Conservation (phyloP, 2,888 invertebrate species). For the Aelia acuminata region DNA sequence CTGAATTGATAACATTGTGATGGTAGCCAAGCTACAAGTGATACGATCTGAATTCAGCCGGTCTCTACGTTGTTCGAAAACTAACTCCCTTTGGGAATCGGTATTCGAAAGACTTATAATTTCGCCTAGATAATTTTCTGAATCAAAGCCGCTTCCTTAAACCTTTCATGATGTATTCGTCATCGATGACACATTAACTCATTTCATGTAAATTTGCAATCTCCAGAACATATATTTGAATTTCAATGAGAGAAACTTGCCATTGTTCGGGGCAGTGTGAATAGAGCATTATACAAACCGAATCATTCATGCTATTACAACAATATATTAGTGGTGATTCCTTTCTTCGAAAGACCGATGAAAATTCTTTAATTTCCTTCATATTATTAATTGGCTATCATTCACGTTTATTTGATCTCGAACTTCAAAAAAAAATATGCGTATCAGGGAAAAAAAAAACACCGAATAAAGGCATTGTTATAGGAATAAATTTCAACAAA, state of each 20-base stretch:
- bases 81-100: too few relatives aligned
- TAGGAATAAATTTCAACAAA: too few relatives aligned
- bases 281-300: background rate
- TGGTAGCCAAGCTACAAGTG: too few relatives aligned
- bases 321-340: background rate
- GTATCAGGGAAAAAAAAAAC: too few relatives aligned
- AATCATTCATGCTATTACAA: background rate
- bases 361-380: background rate
- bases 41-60: too few relatives aligned
- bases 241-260: constrained; percentile 9
- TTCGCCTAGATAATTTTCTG: background rate
- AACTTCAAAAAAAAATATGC: too few relatives aligned
- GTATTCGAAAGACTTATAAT: background rate
- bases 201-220: constrained; percentile 11
- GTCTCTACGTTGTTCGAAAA: too few relatives aligned
- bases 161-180: background rate
- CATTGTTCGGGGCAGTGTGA: background rate
- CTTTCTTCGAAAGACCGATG: background rate
- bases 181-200: constrained; percentile 2
- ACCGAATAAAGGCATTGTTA: too few relatives aligned
- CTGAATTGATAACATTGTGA: too few relatives aligned
- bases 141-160: background rate
- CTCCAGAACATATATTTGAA: background rate
- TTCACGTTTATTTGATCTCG: too few relatives aligned
- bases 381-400: background rate